Conservation (phyloP, 2,113 vertebrate species). For the Nothocercus nigrocapillus region DNA sequence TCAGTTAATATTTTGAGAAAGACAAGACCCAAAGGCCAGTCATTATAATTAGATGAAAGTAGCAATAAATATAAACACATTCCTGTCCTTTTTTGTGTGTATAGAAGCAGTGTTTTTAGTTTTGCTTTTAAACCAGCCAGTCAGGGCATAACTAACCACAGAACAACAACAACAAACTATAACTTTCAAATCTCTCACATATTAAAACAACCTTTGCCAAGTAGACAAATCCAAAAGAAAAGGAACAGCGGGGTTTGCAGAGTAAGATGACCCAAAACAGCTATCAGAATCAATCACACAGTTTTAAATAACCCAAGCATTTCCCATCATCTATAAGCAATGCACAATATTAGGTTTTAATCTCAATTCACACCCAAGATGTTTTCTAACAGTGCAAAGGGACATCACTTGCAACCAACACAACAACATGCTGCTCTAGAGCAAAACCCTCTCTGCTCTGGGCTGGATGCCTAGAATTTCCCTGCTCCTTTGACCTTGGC, state of each 20-base stretch:
- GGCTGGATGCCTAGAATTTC: background rate
- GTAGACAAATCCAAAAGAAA: background rate
- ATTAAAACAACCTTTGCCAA: background rate
- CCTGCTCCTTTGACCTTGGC: background rate
- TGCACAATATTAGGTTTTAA: background rate
- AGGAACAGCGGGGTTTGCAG: background rate
- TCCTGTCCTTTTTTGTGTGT: background rate
- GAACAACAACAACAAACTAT: background rate
- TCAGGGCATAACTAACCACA: background rate
- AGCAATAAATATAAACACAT: background rate
- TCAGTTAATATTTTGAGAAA: background rate
- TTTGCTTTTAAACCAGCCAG: slow-evolving; percentile 21
- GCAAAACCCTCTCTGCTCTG: rapidly evolving
- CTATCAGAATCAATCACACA: background rate
- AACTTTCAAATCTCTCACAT: background rate
- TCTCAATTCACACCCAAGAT: background rate
- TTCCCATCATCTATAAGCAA: background rate
- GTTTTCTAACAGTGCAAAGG: background rate
- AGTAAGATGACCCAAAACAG: background rate
- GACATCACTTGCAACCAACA: background rate
- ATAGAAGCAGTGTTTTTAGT: slow-evolving; percentile 13
- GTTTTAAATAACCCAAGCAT: background rate
- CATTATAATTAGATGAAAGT: background rate
- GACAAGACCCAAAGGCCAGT: background rate
- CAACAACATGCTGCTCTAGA: background rate